A percentile compares a stretch with the other conserved stretches of the same genome.
Evolutionary conservation across 2,888 invertebrate species (phyloP).

Genomic region (Drosophila conformis): DNA sequence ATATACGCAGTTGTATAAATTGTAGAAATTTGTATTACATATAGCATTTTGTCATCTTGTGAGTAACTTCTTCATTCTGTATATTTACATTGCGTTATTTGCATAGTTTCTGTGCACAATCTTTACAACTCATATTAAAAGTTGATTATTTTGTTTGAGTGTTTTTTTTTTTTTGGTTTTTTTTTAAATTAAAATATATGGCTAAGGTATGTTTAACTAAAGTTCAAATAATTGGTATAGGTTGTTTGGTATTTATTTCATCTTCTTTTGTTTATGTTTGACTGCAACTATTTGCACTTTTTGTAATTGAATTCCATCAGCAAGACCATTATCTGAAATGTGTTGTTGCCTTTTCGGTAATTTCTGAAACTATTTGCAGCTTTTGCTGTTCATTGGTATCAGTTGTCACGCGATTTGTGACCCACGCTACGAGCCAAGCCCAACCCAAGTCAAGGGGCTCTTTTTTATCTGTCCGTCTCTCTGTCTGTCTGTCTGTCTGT

Average conservation of each 20-base stretch:
- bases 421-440: constrained; percentile 36
- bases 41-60: constrained; percentile 45
- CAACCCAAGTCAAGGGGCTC: constrained; percentile 40
- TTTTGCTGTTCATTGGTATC: constrained; percentile 48
- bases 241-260: neutral
- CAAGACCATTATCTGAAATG: constrained; percentile 41
- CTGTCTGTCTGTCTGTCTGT: constrained; percentile 8
- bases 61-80: constrained; percentile 4
- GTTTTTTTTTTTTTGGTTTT: neutral
- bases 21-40: constrained; percentile 56
- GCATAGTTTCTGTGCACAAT: constrained; percentile 20
- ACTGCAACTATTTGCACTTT: constrained; percentile 42
- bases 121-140: constrained; percentile 9
- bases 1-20: constrained; percentile 55
- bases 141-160: neutral
- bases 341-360: constrained; percentile 43
- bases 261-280: constrained; percentile 3
- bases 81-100: constrained; percentile 20
- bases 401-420: constrained; percentile 52
- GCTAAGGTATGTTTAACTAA: neutral
- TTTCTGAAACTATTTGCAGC: constrained; percentile 43
- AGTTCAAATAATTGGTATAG: constrained; percentile 3
- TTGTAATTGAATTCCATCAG: constrained; percentile 61
- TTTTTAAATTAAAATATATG: neutral
- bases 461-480: constrained; percentile 47